Evolutionary conservation across 2,797 vertebrate genomes (phyloP), one percentile per base, ranked within the genome.

Genomic region (Arnoldichthys spilopterus): DNA sequence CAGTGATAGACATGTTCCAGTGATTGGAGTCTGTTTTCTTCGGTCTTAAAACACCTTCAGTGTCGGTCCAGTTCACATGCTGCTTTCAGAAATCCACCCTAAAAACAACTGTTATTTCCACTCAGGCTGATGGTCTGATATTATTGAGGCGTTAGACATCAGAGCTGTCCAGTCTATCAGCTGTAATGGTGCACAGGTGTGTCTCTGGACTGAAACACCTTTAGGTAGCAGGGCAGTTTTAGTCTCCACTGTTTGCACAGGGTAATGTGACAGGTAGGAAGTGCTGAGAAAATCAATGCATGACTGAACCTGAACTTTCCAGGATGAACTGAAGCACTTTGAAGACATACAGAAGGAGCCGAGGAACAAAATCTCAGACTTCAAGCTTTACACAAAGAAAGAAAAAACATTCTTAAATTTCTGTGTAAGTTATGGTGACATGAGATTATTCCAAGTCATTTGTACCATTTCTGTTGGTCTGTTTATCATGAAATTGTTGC

Each of bases 1-100:
- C 91, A 0, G 85, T 95, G 85, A 99, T 94, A 78, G 96, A 96
- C 97, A 98, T 97, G 53, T 37, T 80, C 51, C 37, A 70, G 9
- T 54, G 74, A 5, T 45, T 43, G 30, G 12, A 9, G 37, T 32
- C 43, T 4, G 40, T 34, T 8, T 37, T 40, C 12, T 34, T 4
- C 24, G 4, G 53, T 64, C 56, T 43, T 26, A 18, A 70, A 47
- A 20, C 3, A 13, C 8, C 58, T 32, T 37, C 1, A 9, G 7
- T 54, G 11, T 64, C 24, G 30, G 30, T 6, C 11, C 62, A 58
- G 3, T 64, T 30, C 16, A 62, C 79, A 82, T 82, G 51, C 20
- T 76, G 45, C 64, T 47, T 34, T 15, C 7, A 15, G 22, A 16
- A 47, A 58, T 13, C 18, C 51, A n/a, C 70, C 85, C 91, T 85